Percentiles rank a stretch among this genome's conserved stretches.
phyloP scores from a whole-genome alignment of 1,140 invertebrate genomes.

The Ips typographus region DNA sequence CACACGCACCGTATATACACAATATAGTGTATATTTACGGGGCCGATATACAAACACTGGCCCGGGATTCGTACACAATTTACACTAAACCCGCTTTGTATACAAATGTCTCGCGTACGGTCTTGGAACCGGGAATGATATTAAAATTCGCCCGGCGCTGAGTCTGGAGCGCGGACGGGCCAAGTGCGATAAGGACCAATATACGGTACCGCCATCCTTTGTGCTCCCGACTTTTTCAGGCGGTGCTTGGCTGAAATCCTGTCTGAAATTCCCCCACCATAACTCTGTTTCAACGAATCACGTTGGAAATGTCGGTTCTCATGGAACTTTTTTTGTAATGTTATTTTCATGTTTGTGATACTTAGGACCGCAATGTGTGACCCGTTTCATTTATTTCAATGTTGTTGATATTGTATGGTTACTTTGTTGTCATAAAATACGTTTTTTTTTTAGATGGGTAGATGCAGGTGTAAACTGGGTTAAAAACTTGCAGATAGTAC shows the following conservation, averaged over 20 bases:
- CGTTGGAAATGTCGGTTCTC: not conserved
- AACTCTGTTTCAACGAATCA: constrained; percentile 11
- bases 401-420: no score
- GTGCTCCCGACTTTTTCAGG: not conserved
- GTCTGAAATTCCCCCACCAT: constrained; percentile 1
- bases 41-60: constrained; percentile 51
- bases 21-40: constrained; percentile 50
- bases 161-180: constrained; percentile 25
- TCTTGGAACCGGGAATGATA: constrained; percentile 45
- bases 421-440: no score
- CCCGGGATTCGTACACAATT: constrained; percentile 47
- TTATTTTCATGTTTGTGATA: not conserved
- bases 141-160: constrained; percentile 37
- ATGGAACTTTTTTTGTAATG: no score
- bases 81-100: constrained; percentile 43
- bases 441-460: no score
- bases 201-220: not conserved
- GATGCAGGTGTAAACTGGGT: no score
- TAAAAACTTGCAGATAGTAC: no score
- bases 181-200: constrained; percentile 13
- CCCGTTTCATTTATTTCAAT: no score
- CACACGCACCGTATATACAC: constrained; percentile 46
- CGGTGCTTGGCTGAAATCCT: constrained; percentile 7
- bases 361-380: not conserved
- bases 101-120: constrained; percentile 45